Conservation (phyloP, 2,888 invertebrate genomes). For the Rotaria sp. region DNA sequence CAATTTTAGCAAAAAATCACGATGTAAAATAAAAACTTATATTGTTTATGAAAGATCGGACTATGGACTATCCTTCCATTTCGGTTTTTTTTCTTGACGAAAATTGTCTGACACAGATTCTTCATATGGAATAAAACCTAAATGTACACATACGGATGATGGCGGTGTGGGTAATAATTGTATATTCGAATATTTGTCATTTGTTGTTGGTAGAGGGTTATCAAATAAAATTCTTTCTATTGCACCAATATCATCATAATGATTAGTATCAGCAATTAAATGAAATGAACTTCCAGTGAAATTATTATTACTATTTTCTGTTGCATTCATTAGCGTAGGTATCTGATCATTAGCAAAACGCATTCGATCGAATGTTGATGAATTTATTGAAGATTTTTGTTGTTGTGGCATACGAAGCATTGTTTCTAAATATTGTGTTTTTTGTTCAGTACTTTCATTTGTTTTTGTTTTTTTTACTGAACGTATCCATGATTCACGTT, state of each 20-base stretch:
- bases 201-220: not conserved
- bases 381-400: not conserved
- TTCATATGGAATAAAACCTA: too few relatives aligned
- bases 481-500: not conserved
- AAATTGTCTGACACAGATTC: too few relatives aligned
- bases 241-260: not conserved
- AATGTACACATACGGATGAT: not conserved
- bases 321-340: not conserved
- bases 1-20: too few relatives aligned
- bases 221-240: not conserved
- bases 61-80: too few relatives aligned
- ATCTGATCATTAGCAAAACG: not conserved
- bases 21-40: too few relatives aligned
- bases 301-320: not conserved
- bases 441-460: slow-evolving; percentile 10
- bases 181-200: not conserved
- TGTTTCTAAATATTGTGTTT: slow-evolving; percentile 24
- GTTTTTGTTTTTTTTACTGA: not conserved
- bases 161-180: not conserved
- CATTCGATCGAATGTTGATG: not conserved
- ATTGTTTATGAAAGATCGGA: too few relatives aligned
- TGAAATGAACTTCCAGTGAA: not conserved
- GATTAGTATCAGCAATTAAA: not conserved
- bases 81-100: too few relatives aligned
- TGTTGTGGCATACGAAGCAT: not conserved